phyloP scores from a whole-genome alignment of 2,888 invertebrate genomes.

The Nomada flava region DNA sequence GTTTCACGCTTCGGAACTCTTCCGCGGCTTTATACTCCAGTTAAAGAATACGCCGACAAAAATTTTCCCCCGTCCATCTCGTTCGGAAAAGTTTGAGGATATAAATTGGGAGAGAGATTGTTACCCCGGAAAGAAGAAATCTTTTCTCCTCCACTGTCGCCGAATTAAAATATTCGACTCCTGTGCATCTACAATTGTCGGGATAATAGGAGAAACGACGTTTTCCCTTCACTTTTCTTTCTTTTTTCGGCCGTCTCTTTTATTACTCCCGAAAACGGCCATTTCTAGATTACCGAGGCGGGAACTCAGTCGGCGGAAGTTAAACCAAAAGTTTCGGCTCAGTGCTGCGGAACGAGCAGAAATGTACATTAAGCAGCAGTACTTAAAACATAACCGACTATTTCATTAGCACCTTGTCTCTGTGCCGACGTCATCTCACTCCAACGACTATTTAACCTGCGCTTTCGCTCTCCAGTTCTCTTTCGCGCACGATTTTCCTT shows the following conservation, averaged over 20 bases:
- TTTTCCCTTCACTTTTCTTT: not conserved
- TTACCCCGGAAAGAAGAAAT: too few species aligned
- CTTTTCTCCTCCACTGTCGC: too few species aligned
- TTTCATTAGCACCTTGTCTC: constrained; percentile 76
- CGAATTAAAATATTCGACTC: too few species aligned
- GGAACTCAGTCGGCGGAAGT: constrained; percentile 54
- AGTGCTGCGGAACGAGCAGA: constrained; percentile 61
- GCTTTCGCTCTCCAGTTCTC: constrained; percentile 55
- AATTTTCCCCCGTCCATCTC: too few species aligned
- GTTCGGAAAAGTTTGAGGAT: too few species aligned
- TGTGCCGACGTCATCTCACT: constrained; percentile 59
- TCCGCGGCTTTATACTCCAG: constrained; percentile 28
- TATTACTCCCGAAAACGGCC: constrained; percentile 27
- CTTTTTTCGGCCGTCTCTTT: constrained; percentile 3
- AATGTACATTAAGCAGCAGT: constrained; percentile 69
- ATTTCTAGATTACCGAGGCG: constrained; percentile 56
- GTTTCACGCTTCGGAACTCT: constrained; percentile 65
- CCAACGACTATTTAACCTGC: constrained; percentile 65
- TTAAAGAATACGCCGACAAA: not conserved
- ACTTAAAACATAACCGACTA: constrained; percentile 76
- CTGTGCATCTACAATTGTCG: not conserved
- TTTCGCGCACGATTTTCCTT: constrained; percentile 17
- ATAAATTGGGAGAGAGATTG: too few species aligned
- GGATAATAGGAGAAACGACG: not conserved
- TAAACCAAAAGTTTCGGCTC: constrained; percentile 66